Evolutionary conservation across 2,888 invertebrate genomes (phyloP), one percentile per base, ranked within the genome.

Genomic region (Cecidostiba fungosa): DNA sequence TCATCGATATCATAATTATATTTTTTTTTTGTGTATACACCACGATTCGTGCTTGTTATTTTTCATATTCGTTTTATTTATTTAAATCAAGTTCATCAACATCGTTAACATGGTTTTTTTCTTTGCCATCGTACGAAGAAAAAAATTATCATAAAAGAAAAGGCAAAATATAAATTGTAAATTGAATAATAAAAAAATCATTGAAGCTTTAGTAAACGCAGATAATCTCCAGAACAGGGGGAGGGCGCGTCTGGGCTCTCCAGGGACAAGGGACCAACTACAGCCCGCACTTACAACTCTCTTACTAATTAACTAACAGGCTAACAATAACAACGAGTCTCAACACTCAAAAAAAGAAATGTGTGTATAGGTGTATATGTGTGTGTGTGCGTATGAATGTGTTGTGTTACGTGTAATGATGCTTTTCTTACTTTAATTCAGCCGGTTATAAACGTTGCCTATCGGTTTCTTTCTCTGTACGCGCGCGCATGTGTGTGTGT

Each of bases 231-330:
- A 93, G 93, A 93, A 93, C 93, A 92, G 92, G 93, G 92, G 92
- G 92, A 86, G 85, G 88, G 88, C 89, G 89, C 90, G 91, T 93
- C 91, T 92, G 91, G 92, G 93, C 92, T 92, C 92, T 93, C 92
- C 93, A 93, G 93, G 92, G 93, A 93, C 92, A 92, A 85, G 92
- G 92, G 93, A 93, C 92, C 92, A 93, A 93, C 92, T 93, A 92
- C 92, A 93, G 92, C 93, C 92, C 93, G 92, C 92, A 92, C 92
- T 93, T 93, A 92, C 92, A 93, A 93, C 92, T 92, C 91, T 93
- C 92, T 93, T 93, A 93, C 92, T 92, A 93, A 93, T 93, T 93
- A 93, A 93, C 93, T 93, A 93, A 93, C 93, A 93, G 92, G 91
- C 93, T 93, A 93, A 93, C 93, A 93, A 93, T 93, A 93, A 93